Evolutionary conservation across 2,113 vertebrate genomes (phyloP).

Genomic region (Sinocyclocheilus grahami): DNA sequence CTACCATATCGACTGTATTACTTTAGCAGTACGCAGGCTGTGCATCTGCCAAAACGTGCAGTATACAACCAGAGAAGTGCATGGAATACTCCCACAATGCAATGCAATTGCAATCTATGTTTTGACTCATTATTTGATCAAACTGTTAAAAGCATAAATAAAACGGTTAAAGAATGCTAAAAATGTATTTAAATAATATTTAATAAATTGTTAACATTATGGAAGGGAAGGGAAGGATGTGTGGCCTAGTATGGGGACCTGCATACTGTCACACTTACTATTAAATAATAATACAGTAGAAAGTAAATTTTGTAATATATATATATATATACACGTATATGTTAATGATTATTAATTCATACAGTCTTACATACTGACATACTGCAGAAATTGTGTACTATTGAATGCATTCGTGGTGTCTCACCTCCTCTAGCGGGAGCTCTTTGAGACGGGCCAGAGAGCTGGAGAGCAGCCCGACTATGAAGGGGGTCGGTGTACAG

Average conservation of each 20-base stretch:
- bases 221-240: too few relatives aligned
- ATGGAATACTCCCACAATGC: not conserved
- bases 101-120: not conserved
- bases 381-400: not conserved
- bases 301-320: too few relatives aligned
- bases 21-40: not conserved
- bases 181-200: too few relatives aligned
- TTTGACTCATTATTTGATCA: too few relatives aligned
- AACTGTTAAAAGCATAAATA: too few relatives aligned
- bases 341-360: too few relatives aligned
- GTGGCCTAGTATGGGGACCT: too few relatives aligned
- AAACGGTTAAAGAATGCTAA: too few relatives aligned
- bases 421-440: slow-evolving; percentile 91
- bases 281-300: not conserved
- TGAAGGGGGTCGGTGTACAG: slow-evolving; percentile 92
- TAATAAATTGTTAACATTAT: too few relatives aligned
- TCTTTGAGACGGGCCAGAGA: slow-evolving; percentile 87
- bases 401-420: not conserved
- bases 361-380: too few relatives aligned
- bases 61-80: not conserved
- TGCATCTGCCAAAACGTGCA: not conserved
- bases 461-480: slow-evolving; percentile 90
- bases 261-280: too few relatives aligned
- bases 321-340: too few relatives aligned
- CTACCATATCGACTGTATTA: not conserved